A percentile compares a stretch with the other conserved stretches of the same genome.
Conservation (phyloP, 2,888 invertebrate genomes). For the Calameuta idolon region DNA sequence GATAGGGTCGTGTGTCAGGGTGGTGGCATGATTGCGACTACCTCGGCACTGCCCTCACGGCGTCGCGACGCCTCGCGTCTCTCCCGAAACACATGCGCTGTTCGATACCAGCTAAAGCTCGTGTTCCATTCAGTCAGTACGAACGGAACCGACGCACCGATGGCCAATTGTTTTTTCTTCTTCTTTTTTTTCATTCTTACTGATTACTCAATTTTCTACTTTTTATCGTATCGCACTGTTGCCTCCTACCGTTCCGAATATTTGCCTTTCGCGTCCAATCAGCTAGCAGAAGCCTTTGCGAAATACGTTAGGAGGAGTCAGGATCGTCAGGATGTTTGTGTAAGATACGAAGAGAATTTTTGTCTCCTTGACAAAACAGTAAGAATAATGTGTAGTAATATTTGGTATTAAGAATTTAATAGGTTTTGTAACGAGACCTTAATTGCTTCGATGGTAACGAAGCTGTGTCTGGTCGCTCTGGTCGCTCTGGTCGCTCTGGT, state of each 20-base stretch:
- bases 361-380: neutral
- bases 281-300: neutral
- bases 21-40: conserved; percentile 66
- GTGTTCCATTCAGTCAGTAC: conserved; percentile 4
- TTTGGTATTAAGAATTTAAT: neutral
- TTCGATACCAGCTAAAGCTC: conserved; percentile 34
- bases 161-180: neutral
- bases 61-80: conserved; percentile 54
- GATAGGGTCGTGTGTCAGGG: conserved; percentile 56
- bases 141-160: conserved; percentile 1
- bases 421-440: neutral
- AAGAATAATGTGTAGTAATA: neutral
- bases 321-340: neutral
- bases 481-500: too few relatives aligned
- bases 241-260: neutral
- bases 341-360: neutral
- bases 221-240: neutral
- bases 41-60: conserved; percentile 54
- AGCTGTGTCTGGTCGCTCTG: neutral
- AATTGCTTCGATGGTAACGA: neutral
- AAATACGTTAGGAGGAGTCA: neutral
- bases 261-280: neutral
- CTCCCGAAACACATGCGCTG: conserved; percentile 52
- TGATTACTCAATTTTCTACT: neutral
- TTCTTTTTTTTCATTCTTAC: neutral